These are phyloP conservation scores for Tryphoninae sp. DNA, from an alignment of 2,888 invertebrate species.

Conservation along the genomic window DNA sequence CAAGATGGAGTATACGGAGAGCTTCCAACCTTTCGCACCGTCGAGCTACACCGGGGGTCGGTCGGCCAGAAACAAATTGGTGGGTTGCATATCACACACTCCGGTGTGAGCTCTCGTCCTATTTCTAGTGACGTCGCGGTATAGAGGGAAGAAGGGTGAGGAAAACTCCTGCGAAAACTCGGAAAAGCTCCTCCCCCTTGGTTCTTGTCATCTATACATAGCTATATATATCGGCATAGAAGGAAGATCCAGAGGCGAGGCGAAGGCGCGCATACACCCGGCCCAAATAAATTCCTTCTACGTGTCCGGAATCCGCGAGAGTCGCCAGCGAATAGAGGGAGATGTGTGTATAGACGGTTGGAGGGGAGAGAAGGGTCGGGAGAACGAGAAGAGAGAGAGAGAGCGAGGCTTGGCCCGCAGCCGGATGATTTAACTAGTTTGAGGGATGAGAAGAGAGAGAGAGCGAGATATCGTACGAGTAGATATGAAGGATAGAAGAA, in stretches of 20 bases:
- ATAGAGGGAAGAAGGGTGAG: constrained; percentile 47
- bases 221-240: constrained; percentile 14
- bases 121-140: constrained; percentile 7
- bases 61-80: constrained; percentile 62
- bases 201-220: constrained; percentile 17
- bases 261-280: constrained; percentile 74
- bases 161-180: constrained; percentile 72
- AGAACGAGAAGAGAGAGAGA: constrained; percentile 13
- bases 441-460: constrained; percentile 58
- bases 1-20: constrained; percentile 25
- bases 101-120: constrained; percentile 17
- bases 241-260: constrained; percentile 47
- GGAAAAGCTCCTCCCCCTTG: constrained; percentile 5
- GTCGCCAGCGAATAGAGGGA: neutral
- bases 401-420: constrained; percentile 65
- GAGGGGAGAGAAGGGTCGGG: neutral
- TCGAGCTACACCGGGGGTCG: constrained; percentile 1
- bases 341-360: neutral
- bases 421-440: constrained; percentile 74
- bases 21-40: neutral
- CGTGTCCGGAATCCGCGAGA: constrained; percentile 76
- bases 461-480: constrained; percentile 18
- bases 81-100: constrained; percentile 66
- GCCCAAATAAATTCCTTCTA: constrained; percentile 78
- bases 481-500: constrained; percentile 35